A percentile compares a stretch with the other conserved stretches of the same genome.
Conservation (phyloP, 1,140 invertebrate species). For the Leptinotarsa lineolata region DNA sequence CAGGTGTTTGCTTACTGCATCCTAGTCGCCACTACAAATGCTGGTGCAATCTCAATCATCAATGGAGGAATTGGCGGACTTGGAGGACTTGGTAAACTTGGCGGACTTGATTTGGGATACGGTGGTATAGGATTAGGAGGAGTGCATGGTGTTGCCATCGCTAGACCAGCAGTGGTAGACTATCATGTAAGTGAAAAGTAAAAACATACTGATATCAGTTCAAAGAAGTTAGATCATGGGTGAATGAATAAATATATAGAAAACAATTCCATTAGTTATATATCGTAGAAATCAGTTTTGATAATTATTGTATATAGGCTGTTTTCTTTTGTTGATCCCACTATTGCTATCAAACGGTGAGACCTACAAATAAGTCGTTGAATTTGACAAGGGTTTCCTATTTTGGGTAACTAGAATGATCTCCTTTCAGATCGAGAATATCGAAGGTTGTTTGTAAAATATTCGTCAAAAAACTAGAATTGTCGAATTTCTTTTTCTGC, state of each 20-base stretch:
- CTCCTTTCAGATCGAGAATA: too few relatives aligned
- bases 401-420: too few relatives aligned
- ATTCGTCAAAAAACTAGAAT: too few relatives aligned
- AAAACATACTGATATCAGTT: not conserved
- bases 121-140: conserved; percentile 20
- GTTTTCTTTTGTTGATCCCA: too few relatives aligned
- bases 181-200: conserved; percentile 16
- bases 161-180: conserved; percentile 18
- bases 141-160: conserved; percentile 18
- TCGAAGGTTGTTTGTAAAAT: too few relatives aligned
- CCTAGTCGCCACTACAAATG: conserved; percentile 24
- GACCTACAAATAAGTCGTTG: too few relatives aligned
- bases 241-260: not conserved
- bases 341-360: too few relatives aligned
- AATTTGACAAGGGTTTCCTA: too few relatives aligned
- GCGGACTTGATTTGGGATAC: conserved; percentile 4
- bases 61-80: conserved; percentile 13
- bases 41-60: conserved; percentile 15
- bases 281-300: not conserved
- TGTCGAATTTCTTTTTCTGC: too few relatives aligned
- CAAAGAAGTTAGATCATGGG: not conserved
- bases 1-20: conserved; percentile 27
- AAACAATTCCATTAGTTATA: not conserved
- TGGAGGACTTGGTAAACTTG: conserved; percentile 9
- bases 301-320: too few relatives aligned